Conservation (phyloP, 2,888 invertebrate species). For the Mystacides longicornis region DNA sequence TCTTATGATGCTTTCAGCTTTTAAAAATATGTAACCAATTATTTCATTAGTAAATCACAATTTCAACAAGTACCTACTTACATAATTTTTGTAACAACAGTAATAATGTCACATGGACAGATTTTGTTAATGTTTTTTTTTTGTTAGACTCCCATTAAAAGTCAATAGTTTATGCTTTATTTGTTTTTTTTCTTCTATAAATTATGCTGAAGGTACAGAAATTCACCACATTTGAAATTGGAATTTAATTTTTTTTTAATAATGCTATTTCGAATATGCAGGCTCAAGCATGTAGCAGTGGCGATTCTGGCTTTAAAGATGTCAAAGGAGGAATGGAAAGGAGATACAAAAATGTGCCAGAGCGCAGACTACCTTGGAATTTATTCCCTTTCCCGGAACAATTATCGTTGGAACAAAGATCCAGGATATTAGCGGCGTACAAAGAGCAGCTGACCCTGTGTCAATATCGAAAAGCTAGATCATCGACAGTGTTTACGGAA, state of each 20-base stretch:
- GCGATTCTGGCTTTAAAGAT: neutral
- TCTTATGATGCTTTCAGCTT: no score
- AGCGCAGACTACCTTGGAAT: conserved; percentile 23
- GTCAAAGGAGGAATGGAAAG: conserved; percentile 19
- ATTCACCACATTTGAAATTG: neutral
- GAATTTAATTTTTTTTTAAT: neutral
- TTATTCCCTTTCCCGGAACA: conserved; percentile 21
- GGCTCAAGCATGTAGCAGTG: neutral
- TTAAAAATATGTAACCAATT: no score
- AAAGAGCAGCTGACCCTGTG: conserved; percentile 21
- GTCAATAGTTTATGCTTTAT: no score
- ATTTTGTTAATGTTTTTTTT: no score
- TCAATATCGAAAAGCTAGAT: conserved; percentile 20
- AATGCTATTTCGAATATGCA: no score
- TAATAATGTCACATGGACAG: no score
- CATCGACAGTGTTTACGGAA: conserved; percentile 19
- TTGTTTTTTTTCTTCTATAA: no score
- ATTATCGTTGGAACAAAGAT: conserved; percentile 18
- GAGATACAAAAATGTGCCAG: conserved; percentile 18
- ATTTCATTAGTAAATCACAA: no score
- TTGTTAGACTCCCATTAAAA: no score
- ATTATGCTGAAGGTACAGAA: neutral
- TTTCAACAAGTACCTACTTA: no score
- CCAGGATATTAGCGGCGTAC: conserved; percentile 17
- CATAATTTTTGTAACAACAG: no score